Conservation (phyloP, 2,113 vertebrate genomes). For the Polyodon spathula region DNA sequence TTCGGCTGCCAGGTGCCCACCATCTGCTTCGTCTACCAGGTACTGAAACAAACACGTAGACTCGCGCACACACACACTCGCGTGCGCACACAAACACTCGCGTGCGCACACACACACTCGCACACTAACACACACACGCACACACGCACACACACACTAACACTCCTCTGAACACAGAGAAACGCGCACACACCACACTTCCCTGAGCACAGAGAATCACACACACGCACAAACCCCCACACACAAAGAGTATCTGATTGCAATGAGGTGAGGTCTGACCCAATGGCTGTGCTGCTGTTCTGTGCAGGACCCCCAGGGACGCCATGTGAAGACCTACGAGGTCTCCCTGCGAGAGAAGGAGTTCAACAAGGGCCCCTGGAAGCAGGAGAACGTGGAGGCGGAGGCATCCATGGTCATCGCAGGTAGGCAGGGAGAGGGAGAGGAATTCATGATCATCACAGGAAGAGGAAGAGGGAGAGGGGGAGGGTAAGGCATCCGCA, state of each 20-base stretch:
- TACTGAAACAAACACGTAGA: conserved; percentile 36
- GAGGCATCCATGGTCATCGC: conserved; percentile 98
- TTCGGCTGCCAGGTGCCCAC: conserved; percentile 93
- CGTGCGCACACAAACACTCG: too few relatives aligned
- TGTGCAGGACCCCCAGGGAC: conserved; percentile 89
- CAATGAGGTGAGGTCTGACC: not conserved
- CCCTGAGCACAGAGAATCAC: too few relatives aligned
- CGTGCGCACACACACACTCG: too few relatives aligned
- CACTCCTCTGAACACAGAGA: too few relatives aligned
- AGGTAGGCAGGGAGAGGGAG: conserved; percentile 51
- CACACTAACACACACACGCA: too few relatives aligned
- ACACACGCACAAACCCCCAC: too few relatives aligned
- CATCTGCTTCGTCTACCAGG: conserved; percentile 98
- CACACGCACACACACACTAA: too few relatives aligned
- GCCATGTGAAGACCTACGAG: conserved; percentile 95
- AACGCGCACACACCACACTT: too few relatives aligned
- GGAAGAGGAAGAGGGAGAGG: conserved; percentile 97
- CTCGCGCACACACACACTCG: too few relatives aligned
- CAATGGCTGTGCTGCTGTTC: not conserved
- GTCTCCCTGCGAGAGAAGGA: conserved; percentile 95
- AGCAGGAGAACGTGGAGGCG: conserved; percentile 94
- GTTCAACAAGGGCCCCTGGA: conserved; percentile 97
- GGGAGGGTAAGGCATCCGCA: conserved; percentile 95
- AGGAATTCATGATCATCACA: too few relatives aligned
- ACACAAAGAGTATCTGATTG: not conserved